phyloP scores from a whole-genome alignment of 2,888 invertebrate species.

The Drosophila neotestacea region DNA sequence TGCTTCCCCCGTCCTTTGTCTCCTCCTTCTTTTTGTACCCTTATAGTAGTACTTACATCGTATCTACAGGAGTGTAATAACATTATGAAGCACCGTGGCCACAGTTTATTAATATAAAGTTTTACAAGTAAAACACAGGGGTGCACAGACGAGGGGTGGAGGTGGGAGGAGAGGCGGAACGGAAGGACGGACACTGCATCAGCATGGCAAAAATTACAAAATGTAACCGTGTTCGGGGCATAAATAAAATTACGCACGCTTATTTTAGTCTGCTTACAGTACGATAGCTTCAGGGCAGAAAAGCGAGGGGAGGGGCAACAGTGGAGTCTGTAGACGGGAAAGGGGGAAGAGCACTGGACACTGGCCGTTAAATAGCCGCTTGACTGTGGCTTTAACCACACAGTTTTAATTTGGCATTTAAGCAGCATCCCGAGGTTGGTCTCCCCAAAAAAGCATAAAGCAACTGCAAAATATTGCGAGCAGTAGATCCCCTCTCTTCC shows the following conservation, averaged over 20 bases:
- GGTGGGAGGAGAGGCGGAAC: background rate
- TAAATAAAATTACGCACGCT: conserved; percentile 85
- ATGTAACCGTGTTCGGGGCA: conserved; percentile 82
- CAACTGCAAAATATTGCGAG: conserved; percentile 62
- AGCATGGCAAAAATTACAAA: conserved; percentile 76
- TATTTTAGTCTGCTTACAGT: conserved; percentile 84
- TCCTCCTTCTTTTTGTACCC: background rate
- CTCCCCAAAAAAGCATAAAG: conserved; percentile 52
- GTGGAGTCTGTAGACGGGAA: background rate
- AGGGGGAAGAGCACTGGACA: conserved; percentile 1
- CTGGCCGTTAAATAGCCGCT: conserved; percentile 55
- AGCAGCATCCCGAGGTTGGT: conserved; percentile 53
- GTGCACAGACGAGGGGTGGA: background rate
- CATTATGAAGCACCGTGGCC: conserved; percentile 49
- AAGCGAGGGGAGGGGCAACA: background rate
- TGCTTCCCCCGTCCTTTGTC: background rate
- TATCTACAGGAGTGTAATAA: conserved; percentile 42
- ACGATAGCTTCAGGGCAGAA: conserved; percentile 31
- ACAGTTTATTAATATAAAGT: conserved; percentile 81
- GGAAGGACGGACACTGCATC: conserved; percentile 48
- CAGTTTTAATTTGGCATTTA: conserved; percentile 84
- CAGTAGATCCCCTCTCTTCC: conserved; percentile 8
- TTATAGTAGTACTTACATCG: conserved; percentile 15
- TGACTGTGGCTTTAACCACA: conserved; percentile 77
- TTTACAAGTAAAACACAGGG: conserved; percentile 44